Evolutionary conservation across 2,113 vertebrate genomes (phyloP), one percentile per base, ranked within the genome.

Genomic region (Mobula hypostoma): DNA sequence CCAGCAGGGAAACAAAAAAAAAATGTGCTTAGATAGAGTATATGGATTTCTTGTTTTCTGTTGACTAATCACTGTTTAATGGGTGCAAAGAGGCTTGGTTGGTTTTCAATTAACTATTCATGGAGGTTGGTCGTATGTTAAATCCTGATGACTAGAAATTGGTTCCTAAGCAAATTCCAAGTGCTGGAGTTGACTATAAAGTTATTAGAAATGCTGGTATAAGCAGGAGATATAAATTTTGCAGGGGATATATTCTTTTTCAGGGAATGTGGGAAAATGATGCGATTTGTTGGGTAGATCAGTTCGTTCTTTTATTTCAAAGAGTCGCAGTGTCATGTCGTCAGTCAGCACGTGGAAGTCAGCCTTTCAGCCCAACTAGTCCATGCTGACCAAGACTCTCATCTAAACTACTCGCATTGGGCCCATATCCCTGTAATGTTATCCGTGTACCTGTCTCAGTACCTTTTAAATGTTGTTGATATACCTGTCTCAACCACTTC

Each of bases 21-120:
- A 48, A 90, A 90, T 90, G 85, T 90, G 85, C 85, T 90, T 32
- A 61, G 85, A 19, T 32, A 66, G 85, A 14, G 61, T 66, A 90
- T 90, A 90, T 90, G n/a, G 85, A 90, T 90, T 90, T 90, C 61
- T 90, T 68, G 85, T 90, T 90, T 66, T 90, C 5, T 1, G 32
- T 68, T n/a, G 61, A 32, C 85, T 90, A 90, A 90, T 90, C 66
- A 66, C 61, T 17, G 29, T 90, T 90, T 68, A 90, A 90, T 68
- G 12, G 29, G 85, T n/a, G 17, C 85, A 66, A n/a, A 66, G 32
- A 90, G 58, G n/a, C 85, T 90, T 63, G 7, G 61, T 90, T 90
- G 21, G 63, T 66, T 66, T n/a, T 5, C 61, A 6, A 90, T 90
- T 90, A 17, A 8, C 63, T 66, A 66, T 66, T 68, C 66, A 63